A percentile compares a stretch with the other conserved stretches of the same genome.
Evolutionary conservation across 2,113 vertebrate genomes (phyloP).

Genomic region (Solea senegalensis): DNA sequence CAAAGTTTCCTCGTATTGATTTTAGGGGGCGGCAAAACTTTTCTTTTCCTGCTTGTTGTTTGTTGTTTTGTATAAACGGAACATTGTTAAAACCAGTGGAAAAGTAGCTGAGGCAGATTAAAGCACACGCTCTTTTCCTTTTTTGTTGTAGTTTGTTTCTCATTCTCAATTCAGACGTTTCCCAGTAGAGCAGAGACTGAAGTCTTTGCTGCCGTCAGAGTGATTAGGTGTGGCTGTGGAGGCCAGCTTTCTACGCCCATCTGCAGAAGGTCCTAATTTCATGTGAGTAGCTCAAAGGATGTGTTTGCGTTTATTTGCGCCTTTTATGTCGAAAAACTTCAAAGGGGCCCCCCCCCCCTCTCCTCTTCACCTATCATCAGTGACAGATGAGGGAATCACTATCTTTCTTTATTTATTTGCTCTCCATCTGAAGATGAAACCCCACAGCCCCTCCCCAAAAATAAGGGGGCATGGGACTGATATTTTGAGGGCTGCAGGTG

Average conservation of each 20-base stretch:
- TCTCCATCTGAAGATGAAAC: conserved; percentile 69
- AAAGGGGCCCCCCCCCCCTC: conserved; percentile 69
- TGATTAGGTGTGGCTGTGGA: conserved; percentile 84
- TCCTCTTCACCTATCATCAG: conserved; percentile 77
- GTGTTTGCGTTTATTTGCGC: conserved; percentile 81
- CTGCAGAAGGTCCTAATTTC: conserved; percentile 77
- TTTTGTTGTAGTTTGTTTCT: conserved; percentile 29
- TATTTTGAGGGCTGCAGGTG: conserved; percentile 68
- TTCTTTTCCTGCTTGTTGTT: conserved; percentile 56
- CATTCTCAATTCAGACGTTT: conserved; percentile 69
- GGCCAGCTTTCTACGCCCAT: conserved; percentile 72
- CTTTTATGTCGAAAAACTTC: conserved; percentile 85
- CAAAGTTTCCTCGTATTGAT: conserved; percentile 67
- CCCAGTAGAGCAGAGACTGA: conserved; percentile 71
- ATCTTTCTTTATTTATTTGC: conserved; percentile 79
- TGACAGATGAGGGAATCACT: conserved; percentile 78
- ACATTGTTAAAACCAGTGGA: conserved; percentile 66
- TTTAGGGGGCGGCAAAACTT: conserved; percentile 64
- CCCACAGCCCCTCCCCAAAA: conserved; percentile 27
- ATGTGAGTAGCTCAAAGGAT: conserved; percentile 82
- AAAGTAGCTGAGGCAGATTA: conserved; percentile 81
- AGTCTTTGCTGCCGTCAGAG: conserved; percentile 77
- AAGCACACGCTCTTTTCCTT: conserved; percentile 58
- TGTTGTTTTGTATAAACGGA: conserved; percentile 69
- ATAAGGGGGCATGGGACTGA: conserved; percentile 51